These are phyloP conservation scores for Epizoanthus scotinus DNA, from an alignment of 92 coral and sea anemone genomes.

Conservation along the genomic window DNA sequence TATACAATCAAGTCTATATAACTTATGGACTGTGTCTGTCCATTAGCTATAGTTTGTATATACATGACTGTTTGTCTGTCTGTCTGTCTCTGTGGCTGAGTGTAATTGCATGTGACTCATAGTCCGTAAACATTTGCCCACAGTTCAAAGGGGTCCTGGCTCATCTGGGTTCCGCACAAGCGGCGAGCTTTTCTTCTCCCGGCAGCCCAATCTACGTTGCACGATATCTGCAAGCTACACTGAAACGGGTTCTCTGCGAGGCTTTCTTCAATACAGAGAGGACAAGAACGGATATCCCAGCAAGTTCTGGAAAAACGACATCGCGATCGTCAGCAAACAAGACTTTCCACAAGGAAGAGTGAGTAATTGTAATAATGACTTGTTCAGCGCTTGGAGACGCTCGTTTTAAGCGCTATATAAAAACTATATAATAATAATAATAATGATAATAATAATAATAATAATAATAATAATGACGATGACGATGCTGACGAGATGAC, in stretches of 20 bases:
- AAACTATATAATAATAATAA: no score
- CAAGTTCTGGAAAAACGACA: constrained; percentile 27
- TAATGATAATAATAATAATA: no score
- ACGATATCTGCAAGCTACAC: constrained; percentile 27
- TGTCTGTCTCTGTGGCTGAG: no score
- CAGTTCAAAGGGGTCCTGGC: constrained; percentile 31
- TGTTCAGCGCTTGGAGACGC: no score
- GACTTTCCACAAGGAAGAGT: constrained; percentile 27
- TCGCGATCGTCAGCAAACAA: constrained; percentile 10
- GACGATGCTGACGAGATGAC: no score
- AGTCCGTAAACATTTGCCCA: background rate
- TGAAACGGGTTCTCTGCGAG: constrained; percentile 29
- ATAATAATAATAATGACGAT: no score
- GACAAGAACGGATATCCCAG: constrained; percentile 16
- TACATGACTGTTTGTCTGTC: no score
- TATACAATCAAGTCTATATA: no score
- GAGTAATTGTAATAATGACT: no score
- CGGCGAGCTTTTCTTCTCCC: constrained; percentile 23
- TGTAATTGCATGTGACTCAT: background rate
- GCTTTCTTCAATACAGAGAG: constrained; percentile 35
- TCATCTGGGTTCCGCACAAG: constrained; percentile 26
- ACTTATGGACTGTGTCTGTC: no score
- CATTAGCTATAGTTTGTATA: no score
- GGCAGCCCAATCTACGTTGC: constrained; percentile 31
- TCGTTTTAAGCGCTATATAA: no score